Conservation (phyloP, 2,113 vertebrate genomes). For the Caranx ignobilis region DNA sequence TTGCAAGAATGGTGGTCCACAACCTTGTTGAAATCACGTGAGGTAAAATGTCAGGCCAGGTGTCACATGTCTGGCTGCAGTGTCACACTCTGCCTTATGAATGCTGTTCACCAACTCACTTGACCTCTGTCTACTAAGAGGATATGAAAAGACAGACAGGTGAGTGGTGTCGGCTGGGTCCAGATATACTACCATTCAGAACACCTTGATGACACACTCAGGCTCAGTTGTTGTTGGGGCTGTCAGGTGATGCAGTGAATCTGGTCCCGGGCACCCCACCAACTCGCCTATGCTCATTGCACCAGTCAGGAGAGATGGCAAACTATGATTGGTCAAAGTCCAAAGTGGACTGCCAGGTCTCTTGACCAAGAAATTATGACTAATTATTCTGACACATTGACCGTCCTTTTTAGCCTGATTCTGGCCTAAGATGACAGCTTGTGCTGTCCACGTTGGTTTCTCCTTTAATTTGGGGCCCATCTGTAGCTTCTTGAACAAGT, state of each 20-base stretch:
- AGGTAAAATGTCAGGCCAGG: background rate
- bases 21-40: no score
- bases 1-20: no score
- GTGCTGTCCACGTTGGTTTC: background rate
- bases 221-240: background rate
- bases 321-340: background rate
- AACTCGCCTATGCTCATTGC: background rate
- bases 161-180: background rate
- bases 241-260: background rate
- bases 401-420: background rate
- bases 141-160: background rate
- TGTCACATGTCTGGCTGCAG: background rate
- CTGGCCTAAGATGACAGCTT: background rate
- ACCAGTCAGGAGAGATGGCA: background rate
- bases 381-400: background rate
- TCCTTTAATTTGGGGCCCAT: background rate
- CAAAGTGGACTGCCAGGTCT: background rate
- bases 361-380: background rate
- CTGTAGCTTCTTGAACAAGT: background rate
- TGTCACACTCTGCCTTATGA: background rate
- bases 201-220: background rate
- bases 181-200: background rate
- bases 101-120: no score
- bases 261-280: background rate
- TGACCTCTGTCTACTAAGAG: background rate